A percentile compares a stretch with the other conserved stretches of the same genome.
Conservation (phyloP, 37 sponge, comb jelly and placozoan species). For the Eunapius fragilis region DNA sequence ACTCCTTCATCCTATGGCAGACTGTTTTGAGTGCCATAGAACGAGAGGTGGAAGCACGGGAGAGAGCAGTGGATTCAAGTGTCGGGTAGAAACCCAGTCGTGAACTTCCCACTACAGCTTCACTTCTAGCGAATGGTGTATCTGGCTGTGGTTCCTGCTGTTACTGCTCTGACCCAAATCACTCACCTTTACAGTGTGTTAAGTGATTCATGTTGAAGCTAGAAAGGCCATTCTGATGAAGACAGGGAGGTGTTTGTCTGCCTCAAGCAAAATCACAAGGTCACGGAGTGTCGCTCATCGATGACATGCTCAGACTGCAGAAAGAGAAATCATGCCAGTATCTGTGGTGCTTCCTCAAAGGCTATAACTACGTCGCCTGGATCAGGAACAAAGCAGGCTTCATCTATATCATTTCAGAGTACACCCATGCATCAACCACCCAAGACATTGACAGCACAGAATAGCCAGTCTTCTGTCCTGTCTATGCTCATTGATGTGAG, state of each 20-base stretch:
- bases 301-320: slow-evolving; percentile 8
- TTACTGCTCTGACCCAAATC: slow-evolving; percentile 2
- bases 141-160: slow-evolving; percentile 1
- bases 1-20: too few species aligned
- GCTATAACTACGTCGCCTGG: too few species aligned
- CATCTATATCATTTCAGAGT: too few species aligned
- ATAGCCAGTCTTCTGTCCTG: neutral
- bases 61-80: too few species aligned
- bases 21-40: too few species aligned
- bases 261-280: slow-evolving; percentile 26
- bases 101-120: neutral
- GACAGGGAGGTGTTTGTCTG: too few species aligned
- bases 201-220: slow-evolving; percentile 7
- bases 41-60: too few species aligned
- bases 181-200: neutral
- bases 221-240: too few species aligned
- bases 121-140: neutral
- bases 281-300: slow-evolving; percentile 23
- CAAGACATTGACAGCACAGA: neutral
- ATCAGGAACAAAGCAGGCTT: too few species aligned
- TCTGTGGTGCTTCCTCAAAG: slow-evolving; percentile 5
- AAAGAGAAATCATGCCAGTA: slow-evolving; percentile 22
- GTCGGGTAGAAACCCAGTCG: neutral
- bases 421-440: slow-evolving; percentile 15
- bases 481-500: too few species aligned